Evolutionary conservation across 2,888 invertebrate genomes (phyloP).

Genomic region (Heliconius ethilla): DNA sequence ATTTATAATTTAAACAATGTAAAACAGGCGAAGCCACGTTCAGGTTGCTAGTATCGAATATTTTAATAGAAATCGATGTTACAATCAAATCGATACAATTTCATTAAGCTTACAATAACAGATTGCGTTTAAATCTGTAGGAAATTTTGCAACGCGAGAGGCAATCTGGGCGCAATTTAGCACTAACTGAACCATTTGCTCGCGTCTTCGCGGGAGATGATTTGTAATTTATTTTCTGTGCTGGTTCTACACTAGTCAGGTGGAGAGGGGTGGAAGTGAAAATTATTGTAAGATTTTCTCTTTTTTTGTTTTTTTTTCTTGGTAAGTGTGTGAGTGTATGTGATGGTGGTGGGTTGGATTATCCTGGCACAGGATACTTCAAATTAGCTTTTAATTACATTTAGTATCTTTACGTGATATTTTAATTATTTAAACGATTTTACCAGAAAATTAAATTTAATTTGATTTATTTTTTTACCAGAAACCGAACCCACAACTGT

Average conservation of each 20-base stretch:
- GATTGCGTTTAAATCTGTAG: constrained; percentile 70
- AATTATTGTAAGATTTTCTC: constrained; percentile 27
- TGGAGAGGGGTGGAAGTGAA: constrained; percentile 45
- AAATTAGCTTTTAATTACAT: no score
- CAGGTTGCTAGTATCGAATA: constrained; percentile 13
- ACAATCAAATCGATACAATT: constrained; percentile 66
- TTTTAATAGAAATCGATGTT: constrained; percentile 50
- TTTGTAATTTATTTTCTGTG: constrained; percentile 81
- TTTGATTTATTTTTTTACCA: no score
- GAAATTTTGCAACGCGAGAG: constrained; percentile 71
- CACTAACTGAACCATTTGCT: constrained; percentile 79
- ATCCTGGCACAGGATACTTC: no score
- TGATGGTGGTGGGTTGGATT: no score
- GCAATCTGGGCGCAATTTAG: constrained; percentile 76
- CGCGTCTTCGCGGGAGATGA: constrained; percentile 73
- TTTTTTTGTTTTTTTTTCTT: neutral
- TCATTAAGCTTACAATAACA: constrained; percentile 66
- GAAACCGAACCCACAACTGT: neutral
- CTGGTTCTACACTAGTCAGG: neutral
- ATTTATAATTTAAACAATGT: no score
- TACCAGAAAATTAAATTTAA: no score
- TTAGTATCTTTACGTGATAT: no score
- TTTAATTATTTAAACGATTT: no score
- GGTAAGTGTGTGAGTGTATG: no score
- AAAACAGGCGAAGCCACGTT: no score